These are phyloP conservation scores for Myxocyprinus asiaticus DNA, from an alignment of 2,113 vertebrate species.

Conservation along the genomic window DNA sequence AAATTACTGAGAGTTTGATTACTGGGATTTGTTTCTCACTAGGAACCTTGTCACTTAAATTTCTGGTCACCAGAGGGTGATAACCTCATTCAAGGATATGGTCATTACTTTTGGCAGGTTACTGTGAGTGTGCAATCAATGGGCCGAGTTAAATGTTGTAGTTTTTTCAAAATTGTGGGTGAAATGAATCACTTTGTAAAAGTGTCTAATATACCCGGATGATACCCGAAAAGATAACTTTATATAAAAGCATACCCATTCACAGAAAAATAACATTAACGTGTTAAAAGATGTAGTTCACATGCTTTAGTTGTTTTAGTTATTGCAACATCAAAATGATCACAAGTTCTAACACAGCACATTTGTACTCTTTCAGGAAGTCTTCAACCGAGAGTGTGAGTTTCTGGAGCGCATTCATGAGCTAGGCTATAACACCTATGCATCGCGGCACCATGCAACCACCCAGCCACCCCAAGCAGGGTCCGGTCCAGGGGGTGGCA, in stretches of 20 bases:
- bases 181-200: neutral
- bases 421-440: slow-evolving; percentile 94
- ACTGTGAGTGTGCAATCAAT: neutral
- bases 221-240: too few relatives aligned
- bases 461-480: slow-evolving; percentile 43
- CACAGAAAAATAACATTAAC: too few relatives aligned
- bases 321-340: neutral
- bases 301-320: too few relatives aligned
- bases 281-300: too few relatives aligned
- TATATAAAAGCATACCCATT: too few relatives aligned
- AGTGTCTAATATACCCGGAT: neutral
- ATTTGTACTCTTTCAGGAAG: slow-evolving; percentile 73
- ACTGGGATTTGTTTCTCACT: slow-evolving; percentile 22
- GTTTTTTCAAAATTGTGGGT: too few relatives aligned
- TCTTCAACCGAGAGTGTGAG: slow-evolving; percentile 89
- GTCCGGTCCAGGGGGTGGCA: slow-evolving; percentile 45
- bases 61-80: neutral
- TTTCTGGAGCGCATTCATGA: slow-evolving; percentile 96
- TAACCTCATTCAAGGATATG: neutral
- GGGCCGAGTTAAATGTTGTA: neutral
- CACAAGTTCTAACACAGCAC: neutral
- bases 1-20: slow-evolving; percentile 11
- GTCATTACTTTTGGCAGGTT: neutral
- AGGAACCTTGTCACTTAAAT: slow-evolving; percentile 3
- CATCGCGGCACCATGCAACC: slow-evolving; percentile 85